phyloP scores from a whole-genome alignment of 2,797 vertebrate genomes.

The Rhodeus uyekii region DNA sequence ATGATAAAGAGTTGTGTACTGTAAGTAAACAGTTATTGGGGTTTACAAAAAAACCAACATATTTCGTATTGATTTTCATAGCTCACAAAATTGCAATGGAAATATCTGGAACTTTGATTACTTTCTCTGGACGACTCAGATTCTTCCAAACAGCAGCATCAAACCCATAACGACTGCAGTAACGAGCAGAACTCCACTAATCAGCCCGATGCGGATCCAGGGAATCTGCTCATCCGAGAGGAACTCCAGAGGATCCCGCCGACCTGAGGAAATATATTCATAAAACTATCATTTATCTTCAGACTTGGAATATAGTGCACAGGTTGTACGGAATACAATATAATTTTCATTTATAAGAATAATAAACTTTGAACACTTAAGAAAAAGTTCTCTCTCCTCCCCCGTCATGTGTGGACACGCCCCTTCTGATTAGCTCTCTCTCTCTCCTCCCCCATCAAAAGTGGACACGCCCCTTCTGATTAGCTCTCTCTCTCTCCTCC shows the following conservation, averaged over 20 bases:
- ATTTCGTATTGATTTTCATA: background rate
- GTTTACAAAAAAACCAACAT: background rate
- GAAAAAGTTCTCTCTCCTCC: too few species aligned
- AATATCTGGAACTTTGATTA: background rate
- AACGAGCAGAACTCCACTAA: constrained; percentile 45
- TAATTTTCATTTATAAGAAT: background rate
- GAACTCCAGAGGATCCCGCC: background rate
- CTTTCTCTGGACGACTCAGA: background rate
- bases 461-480: too few species aligned
- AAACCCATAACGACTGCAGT: constrained; percentile 34
- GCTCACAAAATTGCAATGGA: background rate
- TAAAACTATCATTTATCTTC: background rate
- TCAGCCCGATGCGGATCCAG: constrained; percentile 47
- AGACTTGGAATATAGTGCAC: background rate
- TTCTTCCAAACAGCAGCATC: constrained; percentile 20
- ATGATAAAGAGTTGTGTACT: background rate
- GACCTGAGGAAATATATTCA: too few species aligned
- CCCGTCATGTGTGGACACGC: too few species aligned
- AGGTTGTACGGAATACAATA: background rate
- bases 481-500: too few species aligned
- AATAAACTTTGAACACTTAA: background rate
- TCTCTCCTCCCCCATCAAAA: too few species aligned
- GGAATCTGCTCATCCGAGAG: constrained; percentile 4
- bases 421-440: too few species aligned
- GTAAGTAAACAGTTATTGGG: background rate